These are phyloP conservation scores for Spodoptera littoralis DNA, from an alignment of 2,888 invertebrate genomes.

Conservation along the genomic window DNA sequence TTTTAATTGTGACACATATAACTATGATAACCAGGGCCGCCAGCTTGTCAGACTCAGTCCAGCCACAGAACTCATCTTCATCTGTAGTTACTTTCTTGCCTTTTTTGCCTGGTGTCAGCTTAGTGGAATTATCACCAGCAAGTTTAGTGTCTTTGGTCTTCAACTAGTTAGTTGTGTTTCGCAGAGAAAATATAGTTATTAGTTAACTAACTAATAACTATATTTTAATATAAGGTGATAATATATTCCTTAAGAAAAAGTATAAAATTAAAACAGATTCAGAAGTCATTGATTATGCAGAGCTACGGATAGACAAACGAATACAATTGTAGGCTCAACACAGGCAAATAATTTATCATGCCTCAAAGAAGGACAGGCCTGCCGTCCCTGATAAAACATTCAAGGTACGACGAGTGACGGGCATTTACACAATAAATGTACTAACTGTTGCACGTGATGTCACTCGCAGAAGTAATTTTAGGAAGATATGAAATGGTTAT, in stretches of 20 bases:
- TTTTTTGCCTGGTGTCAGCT: conserved; percentile 82
- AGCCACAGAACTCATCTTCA: conserved; percentile 87
- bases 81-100: conserved; percentile 78
- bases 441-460: too few relatives aligned
- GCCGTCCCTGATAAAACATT: conserved; percentile 63
- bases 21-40: conserved; percentile 86
- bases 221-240: too few relatives aligned
- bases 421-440: too few relatives aligned
- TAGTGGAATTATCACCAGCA: conserved; percentile 86
- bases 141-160: too few relatives aligned
- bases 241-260: too few relatives aligned
- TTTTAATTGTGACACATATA: too few relatives aligned
- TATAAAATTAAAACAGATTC: not conserved
- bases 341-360: conserved; percentile 65
- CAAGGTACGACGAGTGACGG: conserved; percentile 31
- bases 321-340: conserved; percentile 47
- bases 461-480: too few relatives aligned
- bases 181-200: too few relatives aligned
- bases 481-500: too few relatives aligned
- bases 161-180: too few relatives aligned
- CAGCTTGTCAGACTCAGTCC: conserved; percentile 92
- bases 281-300: conserved; percentile 42
- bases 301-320: conserved; percentile 32
- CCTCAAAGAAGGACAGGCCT: conserved; percentile 58
- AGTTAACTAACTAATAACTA: too few relatives aligned